These are phyloP conservation scores for Onychostruthus taczanowskii DNA, from an alignment of 2,113 vertebrate genomes.

Conservation along the genomic window DNA sequence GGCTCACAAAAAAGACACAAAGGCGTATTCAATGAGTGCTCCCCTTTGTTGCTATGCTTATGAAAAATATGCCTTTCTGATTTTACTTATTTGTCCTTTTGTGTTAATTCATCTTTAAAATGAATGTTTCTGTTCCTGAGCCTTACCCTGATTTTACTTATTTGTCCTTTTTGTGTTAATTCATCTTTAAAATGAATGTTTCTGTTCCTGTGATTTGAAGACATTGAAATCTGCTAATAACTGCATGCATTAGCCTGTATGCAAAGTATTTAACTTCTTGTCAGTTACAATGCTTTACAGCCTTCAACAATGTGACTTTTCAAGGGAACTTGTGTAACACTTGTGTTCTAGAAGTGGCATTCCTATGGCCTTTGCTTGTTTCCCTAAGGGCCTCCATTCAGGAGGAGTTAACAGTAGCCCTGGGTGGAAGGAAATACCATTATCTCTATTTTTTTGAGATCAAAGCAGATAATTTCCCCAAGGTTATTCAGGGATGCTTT, in stretches of 20 bases:
- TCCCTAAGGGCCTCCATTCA: neutral
- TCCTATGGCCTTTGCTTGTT: neutral
- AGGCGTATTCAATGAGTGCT: neutral
- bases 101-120: neutral
- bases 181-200: neutral
- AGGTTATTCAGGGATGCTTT: neutral
- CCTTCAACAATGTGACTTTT: neutral
- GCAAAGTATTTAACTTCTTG: neutral
- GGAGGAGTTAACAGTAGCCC: neutral
- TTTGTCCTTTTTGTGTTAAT: conserved; percentile 3
- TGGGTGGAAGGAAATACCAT: neutral
- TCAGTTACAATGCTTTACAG: neutral
- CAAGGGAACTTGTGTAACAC: neutral
- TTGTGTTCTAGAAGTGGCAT: neutral
- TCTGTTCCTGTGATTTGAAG: neutral
- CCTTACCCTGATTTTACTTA: neutral
- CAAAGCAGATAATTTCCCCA: neutral
- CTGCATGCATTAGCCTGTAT: neutral
- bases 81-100: neutral
- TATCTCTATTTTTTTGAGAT: neutral
- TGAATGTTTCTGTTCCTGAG: neutral
- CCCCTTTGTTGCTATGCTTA: neutral
- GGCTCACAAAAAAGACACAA: conserved; percentile 12
- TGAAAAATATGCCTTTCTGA: conserved; percentile 8
- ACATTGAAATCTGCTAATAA: neutral